Base-by-base conservation (phyloP, 1,140 invertebrate genomes). In the Mamestra configurata region DNA sequence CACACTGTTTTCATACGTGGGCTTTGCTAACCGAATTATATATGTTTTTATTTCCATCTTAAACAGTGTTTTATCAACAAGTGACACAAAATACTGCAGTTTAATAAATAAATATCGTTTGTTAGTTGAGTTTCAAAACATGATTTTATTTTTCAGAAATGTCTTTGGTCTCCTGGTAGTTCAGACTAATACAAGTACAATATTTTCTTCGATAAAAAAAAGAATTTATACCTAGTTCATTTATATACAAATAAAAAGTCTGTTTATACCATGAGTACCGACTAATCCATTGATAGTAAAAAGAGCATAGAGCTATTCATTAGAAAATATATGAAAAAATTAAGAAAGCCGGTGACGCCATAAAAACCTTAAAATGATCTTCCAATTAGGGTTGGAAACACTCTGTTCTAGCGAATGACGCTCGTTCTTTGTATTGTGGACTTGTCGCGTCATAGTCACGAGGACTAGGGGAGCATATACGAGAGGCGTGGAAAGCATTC, bases 301-400 rank as follows among this genome's bases (percentile, higher is more conserved):
- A n/a, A n/a, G n/a, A 31, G 27, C 5, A 31, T 31, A n/a, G 27
- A 31, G 27, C 6, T 11, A 22, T 5, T 7, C 53, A 10, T 55
- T 18, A 35, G 8, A 37, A 8, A n/a, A n/a, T n/a, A n/a, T 4
- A 37, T n/a, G 6, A 35, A 37, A 61, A 31, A 37, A 18, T 18
- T 11, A 61, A 15, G 31, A 35, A 61, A 61, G 8, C 59, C 37
- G 7, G 37, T 61, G 27, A 61, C 24, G 57, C 27, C 22, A 35
- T 35, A 11, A 20, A 55, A 24, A 0, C 18, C 8, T 61, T 18
- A 37, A 61, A 37, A 61, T 61, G 24, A 37, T 37, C 59, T 61
- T 37, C 59, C 31, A 61, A 61, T 61, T 61, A 61, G 59, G 27
- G 27, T 31, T 24, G 11, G 53, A 57, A 7, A 61, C 31, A 37